Percentiles rank a stretch among this genome's conserved stretches.
phyloP scores from a whole-genome alignment of 2,797 vertebrate species.

The Sebastes matsubarae region DNA sequence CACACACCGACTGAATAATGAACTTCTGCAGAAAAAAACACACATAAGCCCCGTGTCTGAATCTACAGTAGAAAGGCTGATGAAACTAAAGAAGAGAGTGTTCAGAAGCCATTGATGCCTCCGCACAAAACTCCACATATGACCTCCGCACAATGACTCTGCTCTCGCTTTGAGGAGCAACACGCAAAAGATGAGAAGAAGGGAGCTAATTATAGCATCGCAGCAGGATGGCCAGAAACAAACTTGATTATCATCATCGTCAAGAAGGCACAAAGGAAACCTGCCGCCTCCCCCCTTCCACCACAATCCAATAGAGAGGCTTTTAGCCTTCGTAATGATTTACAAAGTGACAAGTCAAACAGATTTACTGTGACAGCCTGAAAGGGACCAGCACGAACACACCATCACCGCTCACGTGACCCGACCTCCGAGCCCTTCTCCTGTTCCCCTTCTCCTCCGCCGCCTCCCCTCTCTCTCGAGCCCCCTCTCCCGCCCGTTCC shows the following conservation, averaged over 20 bases:
- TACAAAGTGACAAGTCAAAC: conserved; percentile 94
- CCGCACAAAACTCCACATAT: conserved; percentile 10
- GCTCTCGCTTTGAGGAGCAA: conserved; percentile 60
- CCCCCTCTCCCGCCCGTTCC: conserved; percentile 38
- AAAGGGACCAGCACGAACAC: conserved; percentile 88
- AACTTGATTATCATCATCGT: conserved; percentile 82
- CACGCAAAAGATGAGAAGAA: conserved; percentile 48
- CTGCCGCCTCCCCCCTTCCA: conserved; percentile 67
- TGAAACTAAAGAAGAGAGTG: background rate
- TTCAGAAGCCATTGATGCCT: conserved; percentile 5
- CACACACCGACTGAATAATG: background rate
- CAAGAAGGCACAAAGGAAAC: conserved; percentile 79
- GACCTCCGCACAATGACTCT: conserved; percentile 41
- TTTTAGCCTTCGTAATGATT: conserved; percentile 95
- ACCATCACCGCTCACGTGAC: conserved; percentile 84
- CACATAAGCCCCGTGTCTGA: background rate
- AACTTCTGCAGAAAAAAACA: conserved; percentile 6
- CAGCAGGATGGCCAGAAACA: conserved; percentile 79
- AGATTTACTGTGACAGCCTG: conserved; percentile 91
- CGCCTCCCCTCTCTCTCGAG: conserved; percentile 7
- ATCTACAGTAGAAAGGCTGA: background rate
- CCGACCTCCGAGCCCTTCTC: conserved; percentile 58
- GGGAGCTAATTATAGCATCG: conserved; percentile 77
- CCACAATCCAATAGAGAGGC: conserved; percentile 91
- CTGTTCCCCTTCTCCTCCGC: conserved; percentile 31